phyloP scores from a whole-genome alignment of 2,113 vertebrate genomes.

The Mustela nigripes region DNA sequence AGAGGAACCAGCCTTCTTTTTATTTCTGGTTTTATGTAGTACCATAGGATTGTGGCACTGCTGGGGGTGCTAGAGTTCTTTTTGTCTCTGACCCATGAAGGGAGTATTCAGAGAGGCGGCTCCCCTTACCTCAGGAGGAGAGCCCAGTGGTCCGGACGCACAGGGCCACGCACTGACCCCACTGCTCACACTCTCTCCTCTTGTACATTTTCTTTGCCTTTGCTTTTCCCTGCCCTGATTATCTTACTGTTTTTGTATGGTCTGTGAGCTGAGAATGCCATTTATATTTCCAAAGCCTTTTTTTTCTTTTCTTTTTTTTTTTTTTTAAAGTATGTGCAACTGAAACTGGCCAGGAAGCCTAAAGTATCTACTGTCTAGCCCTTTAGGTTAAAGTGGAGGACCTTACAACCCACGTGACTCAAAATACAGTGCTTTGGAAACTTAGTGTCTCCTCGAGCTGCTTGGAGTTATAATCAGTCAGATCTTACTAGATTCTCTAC shows the following conservation, averaged over 20 bases:
- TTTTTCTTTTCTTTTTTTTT: not conserved
- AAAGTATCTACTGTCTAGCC: not conserved
- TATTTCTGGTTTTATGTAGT: not conserved
- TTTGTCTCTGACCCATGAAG: not conserved
- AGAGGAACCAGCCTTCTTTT: not conserved
- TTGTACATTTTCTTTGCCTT: not conserved
- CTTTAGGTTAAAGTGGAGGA: not conserved
- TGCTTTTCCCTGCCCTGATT: not conserved
- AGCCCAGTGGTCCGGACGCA: not conserved
- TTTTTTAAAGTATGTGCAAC: not conserved
- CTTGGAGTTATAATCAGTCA: not conserved
- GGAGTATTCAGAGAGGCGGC: not conserved
- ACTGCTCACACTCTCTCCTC: fast-evolving
- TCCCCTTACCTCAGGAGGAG: not conserved
- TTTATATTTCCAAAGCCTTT: not conserved
- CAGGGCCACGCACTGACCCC: fast-evolving
- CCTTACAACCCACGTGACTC: not conserved
- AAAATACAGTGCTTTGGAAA: not conserved
- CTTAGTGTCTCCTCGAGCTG: not conserved
- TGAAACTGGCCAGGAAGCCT: not conserved
- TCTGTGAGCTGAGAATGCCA: not conserved
- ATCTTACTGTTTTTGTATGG: not conserved
- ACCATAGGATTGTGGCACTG: not conserved
- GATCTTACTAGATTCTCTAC: not conserved
- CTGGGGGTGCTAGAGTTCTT: not conserved